These are phyloP conservation scores for Rhopalosiphum maidis DNA, from an alignment of 1,140 invertebrate species.

Conservation along the genomic window DNA sequence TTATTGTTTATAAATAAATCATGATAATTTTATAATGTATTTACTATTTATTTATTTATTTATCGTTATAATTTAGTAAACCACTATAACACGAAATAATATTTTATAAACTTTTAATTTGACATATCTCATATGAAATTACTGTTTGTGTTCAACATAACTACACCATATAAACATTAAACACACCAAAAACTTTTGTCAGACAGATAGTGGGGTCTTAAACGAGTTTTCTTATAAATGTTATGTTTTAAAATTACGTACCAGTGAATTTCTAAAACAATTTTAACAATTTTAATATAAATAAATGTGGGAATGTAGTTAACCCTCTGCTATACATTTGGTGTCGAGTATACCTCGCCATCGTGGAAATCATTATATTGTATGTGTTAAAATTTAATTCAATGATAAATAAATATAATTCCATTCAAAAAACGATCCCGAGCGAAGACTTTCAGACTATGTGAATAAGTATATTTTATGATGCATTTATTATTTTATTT, in stretches of 20 bases:
- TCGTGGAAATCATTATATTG: neutral
- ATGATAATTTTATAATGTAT: neutral
- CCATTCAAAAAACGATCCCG: neutral
- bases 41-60: neutral
- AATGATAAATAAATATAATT: neutral
- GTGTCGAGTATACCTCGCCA: neutral
- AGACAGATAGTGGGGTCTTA: neutral
- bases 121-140: neutral
- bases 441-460: no score
- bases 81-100: neutral
- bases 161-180: conserved; percentile 8
- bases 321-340: neutral
- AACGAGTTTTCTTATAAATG: conserved; percentile 20
- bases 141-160: neutral
- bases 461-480: no score
- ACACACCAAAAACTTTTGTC: conserved; percentile 21
- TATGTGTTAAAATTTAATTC: neutral
- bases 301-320: neutral
- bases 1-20: neutral
- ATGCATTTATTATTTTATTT: no score
- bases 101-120: conserved; percentile 36
- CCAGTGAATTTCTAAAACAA: neutral
- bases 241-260: neutral
- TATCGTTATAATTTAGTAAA: neutral
- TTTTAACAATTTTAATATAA: conserved; percentile 18